These are phyloP conservation scores for Rana temporaria DNA, from an alignment of 2,113 vertebrate species.

Conservation along the genomic window DNA sequence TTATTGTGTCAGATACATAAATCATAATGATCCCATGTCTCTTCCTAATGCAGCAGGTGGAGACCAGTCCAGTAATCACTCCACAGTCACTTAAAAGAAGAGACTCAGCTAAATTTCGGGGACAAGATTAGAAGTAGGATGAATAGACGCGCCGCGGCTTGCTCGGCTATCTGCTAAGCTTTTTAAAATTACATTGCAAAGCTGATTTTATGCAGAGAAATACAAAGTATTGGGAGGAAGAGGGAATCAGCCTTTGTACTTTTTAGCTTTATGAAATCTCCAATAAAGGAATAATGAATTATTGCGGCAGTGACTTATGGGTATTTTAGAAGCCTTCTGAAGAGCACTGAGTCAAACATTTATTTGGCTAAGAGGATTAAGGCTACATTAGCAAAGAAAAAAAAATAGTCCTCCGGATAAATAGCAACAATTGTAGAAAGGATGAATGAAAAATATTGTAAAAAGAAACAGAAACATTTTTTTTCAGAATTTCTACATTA, in stretches of 20 bases:
- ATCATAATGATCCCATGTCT: too few species aligned
- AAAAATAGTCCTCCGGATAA: neutral
- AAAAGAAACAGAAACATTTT: neutral
- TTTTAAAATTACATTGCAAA: constrained; percentile 27
- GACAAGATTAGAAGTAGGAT: neutral
- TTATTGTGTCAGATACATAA: too few species aligned
- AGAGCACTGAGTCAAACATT: neutral
- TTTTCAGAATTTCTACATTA: too few species aligned
- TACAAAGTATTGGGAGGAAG: constrained; percentile 16
- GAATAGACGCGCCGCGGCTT: neutral
- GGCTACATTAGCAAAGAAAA: neutral
- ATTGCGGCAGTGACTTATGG: neutral
- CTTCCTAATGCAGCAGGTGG: too few species aligned
- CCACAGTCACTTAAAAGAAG: too few species aligned
- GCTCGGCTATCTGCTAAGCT: neutral
- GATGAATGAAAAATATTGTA: neutral
- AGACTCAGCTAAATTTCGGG: neutral
- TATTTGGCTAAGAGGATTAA: constrained; percentile 12
- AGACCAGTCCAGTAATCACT: too few species aligned
- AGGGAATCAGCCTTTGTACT: neutral
- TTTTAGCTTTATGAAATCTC: constrained; percentile 4
- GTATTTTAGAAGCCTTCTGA: constrained; percentile 15
- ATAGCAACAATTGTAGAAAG: neutral
- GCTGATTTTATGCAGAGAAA: constrained; percentile 21
- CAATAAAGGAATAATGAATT: constrained; percentile 3